A percentile compares a stretch with the other conserved stretches of the same genome.
Conservation (phyloP, 1,140 invertebrate species). For the Oreohelix idahoensis region DNA sequence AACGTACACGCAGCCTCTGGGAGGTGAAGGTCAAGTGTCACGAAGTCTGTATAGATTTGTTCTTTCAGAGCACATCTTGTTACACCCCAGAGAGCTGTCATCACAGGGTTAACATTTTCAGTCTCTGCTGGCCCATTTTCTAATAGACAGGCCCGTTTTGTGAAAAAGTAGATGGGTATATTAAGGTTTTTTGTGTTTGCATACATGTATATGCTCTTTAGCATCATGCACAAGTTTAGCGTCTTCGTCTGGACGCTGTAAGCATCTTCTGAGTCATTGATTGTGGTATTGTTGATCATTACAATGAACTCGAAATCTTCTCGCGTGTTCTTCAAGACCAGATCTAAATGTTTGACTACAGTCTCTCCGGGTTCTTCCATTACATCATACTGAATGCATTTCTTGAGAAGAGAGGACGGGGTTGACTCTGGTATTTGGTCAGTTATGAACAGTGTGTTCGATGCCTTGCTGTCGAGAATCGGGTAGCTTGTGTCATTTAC, state of each 20-base stretch:
- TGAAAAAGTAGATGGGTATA: slow-evolving; percentile 37
- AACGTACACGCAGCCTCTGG: slow-evolving; percentile 27
- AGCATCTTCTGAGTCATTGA: slow-evolving; percentile 28
- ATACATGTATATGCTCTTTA: slow-evolving; percentile 21
- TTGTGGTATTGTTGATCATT: not conserved
- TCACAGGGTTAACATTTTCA: slow-evolving; percentile 38
- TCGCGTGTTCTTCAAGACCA: slow-evolving; percentile 1
- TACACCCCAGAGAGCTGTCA: slow-evolving; percentile 47
- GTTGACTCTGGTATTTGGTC: slow-evolving; percentile 24
- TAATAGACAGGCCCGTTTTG: slow-evolving; percentile 36
- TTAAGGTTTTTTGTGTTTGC: slow-evolving; percentile 30
- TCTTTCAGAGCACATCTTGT: slow-evolving; percentile 40
- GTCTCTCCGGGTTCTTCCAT: not conserved
- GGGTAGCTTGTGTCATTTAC: slow-evolving; percentile 8
- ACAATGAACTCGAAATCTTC: slow-evolving; percentile 27
- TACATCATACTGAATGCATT: slow-evolving; percentile 30
- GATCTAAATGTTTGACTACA: slow-evolving; percentile 11
- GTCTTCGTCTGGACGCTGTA: slow-evolving; percentile 27
- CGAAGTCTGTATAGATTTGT: slow-evolving; percentile 38
- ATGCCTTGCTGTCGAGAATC: not conserved
- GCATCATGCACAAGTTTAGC: slow-evolving; percentile 33
- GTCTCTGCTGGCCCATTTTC: not conserved
- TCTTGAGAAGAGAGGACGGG: not conserved
- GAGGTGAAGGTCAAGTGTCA: slow-evolving; percentile 36
- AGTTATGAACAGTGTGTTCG: slow-evolving; percentile 28